Evolutionary conservation across 2,113 vertebrate genomes (phyloP), one percentile per base, ranked within the genome.

Genomic region (Falcunculus frontatus): DNA sequence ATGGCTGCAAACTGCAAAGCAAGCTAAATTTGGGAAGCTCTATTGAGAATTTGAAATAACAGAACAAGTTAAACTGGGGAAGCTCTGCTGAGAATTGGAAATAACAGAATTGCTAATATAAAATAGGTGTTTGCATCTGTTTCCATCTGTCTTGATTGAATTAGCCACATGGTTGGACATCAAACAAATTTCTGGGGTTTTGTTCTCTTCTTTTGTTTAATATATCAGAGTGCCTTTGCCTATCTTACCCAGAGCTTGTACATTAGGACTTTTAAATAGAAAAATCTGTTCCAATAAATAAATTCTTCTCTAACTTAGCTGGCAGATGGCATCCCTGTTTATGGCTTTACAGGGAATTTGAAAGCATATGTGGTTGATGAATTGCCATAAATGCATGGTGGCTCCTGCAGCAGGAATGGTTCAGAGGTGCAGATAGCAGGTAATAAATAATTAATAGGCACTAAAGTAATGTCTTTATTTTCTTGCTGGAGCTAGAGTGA

Each of bases 361-460:
- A 44, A 94, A 97, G 94, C 95, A 97, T 96, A 95, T 97, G 94
- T 32, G 32, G 80, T 94, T 97, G 96, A 97, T 95, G 87, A 94
- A 96, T 95, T 85, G 75, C 74, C 83, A 65, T 89, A 67, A 95
- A 96, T 91, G 63, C 52, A 60, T 79, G 79, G 90, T 64, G 35
- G 64, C 37, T 96, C 20, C 68, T 96, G 93, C 83, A 91, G 76
- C 89, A 96, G 80, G 44, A 96, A 68, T 68, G 95, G 91, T 94
- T 96, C 89, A 88, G 95, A 96, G 77, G 78, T 85, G 59, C 27
- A 52, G 88, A 69, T 70, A 95, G 46, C 21, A 90, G 44, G 72
- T 87, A 93, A 97, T 97, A 97, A 97, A 98, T 97, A 96, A 97
- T 93, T 97, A 97, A 97, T 86, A 85, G 88, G 3, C 30, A 74